Base-by-base conservation (phyloP, 2,888 invertebrate species). In the Parasteatoda lunata region DNA sequence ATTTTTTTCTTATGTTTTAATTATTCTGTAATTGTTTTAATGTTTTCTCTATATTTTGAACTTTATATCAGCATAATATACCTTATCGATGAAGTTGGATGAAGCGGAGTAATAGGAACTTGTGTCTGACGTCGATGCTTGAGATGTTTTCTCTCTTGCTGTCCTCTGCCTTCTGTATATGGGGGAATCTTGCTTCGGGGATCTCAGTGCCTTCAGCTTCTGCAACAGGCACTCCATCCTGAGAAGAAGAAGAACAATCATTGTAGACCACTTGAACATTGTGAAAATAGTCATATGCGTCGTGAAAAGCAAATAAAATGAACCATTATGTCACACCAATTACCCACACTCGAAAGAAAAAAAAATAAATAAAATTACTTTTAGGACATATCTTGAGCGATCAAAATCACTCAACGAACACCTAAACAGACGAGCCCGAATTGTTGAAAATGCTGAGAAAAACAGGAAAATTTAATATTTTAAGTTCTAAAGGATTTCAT, bases 211-310 rank as follows among this genome's bases (percentile, higher is more conserved):
- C 52, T 72, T 77, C 30, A 84, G 66, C 69, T 84, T 84, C 64
- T 84, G 76, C 4, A 80, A 54, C n/a, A 88, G 66, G 65, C 76
- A 88, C 51, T 84, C 88, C 84, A 88, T 88, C 45, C 82, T 87
- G 75, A 0, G 13, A 69, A 76, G 30, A 49, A 49, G 66, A 9
- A 59, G 3, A 9, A 6, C 59, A 7, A 59, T 59, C 3, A 3
- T 59, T 3, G 9, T 9, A 0, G n/a, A 59, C 11, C 59, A 59
- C 8, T n/a, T 30, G 30, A 30, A 30, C 30, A 2, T 2, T 30
- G 30, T 30, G 30, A 1, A 30, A 1, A 30, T 30, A 30, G 30
- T 30, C 30, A 30, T 2, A 30, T 0, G 30, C 30, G 30, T 30
- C 30, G 30, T 30, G 30, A n/a, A 59, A 59, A n/a, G 9, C n/a